Conservation (phyloP, 2,888 invertebrate genomes). For the Caenorhabditis japonica region DNA sequence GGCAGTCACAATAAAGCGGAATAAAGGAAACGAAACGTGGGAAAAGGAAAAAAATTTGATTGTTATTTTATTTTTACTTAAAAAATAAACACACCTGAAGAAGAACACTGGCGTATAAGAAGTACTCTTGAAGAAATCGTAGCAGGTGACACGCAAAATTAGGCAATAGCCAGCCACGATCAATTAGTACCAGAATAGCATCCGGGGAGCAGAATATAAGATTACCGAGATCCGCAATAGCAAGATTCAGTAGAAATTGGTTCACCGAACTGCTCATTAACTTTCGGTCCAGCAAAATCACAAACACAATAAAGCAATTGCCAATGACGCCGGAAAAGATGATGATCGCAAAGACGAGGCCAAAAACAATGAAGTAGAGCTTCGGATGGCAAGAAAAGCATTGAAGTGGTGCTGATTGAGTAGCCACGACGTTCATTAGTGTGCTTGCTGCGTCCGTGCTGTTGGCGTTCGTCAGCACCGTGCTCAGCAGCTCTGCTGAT, state of each 20-base stretch:
- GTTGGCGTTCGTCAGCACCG: background rate
- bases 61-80: slow-evolving; percentile 14
- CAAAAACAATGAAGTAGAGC: slow-evolving; percentile 50
- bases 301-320: slow-evolving; percentile 65
- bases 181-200: slow-evolving; percentile 57
- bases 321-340: slow-evolving; percentile 64
- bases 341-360: slow-evolving; percentile 51
- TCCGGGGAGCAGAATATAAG: slow-evolving; percentile 67
- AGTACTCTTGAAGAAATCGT: slow-evolving; percentile 78
- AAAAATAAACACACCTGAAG: slow-evolving; percentile 73
- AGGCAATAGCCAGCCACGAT: slow-evolving; percentile 66
- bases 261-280: slow-evolving; percentile 65
- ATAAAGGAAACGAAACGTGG: slow-evolving; percentile 16
- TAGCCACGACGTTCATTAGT: slow-evolving; percentile 23
- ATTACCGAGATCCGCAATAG: slow-evolving; percentile 67
- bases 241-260: slow-evolving; percentile 67
- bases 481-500: slow-evolving; percentile 14
- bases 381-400: slow-evolving; percentile 53
- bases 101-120: slow-evolving; percentile 79
- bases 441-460: slow-evolving; percentile 22
- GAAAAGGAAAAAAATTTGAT: slow-evolving; percentile 25
- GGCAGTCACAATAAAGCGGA: slow-evolving; percentile 4
- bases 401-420: slow-evolving; percentile 27
- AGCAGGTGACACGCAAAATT: slow-evolving; percentile 76
- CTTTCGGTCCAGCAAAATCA: slow-evolving; percentile 63